Percentiles rank a stretch among this genome's conserved stretches.
These are phyloP conservation scores for Colletes latitarsis DNA, from an alignment of 1,140 invertebrate genomes.

Conservation along the genomic window DNA sequence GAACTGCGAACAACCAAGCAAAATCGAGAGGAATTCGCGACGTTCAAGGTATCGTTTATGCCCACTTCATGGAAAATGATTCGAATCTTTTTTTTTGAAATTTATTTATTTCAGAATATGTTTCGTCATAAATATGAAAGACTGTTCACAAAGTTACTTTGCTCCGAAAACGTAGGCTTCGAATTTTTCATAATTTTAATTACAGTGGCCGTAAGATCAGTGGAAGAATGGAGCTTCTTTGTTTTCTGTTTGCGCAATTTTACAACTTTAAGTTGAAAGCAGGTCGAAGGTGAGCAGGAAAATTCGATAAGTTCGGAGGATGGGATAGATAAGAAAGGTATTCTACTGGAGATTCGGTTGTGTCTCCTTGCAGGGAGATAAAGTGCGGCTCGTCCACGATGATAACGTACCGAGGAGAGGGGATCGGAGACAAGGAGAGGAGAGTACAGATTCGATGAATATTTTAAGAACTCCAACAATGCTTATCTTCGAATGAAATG, in stretches of 20 bases:
- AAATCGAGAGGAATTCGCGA: slow-evolving; percentile 18
- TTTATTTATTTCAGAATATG: no score
- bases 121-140: no score
- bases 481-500: slow-evolving; percentile 62
- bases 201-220: no score
- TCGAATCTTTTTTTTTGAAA: no score
- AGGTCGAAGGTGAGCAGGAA: slow-evolving; percentile 8
- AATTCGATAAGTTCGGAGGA: slow-evolving; percentile 24
- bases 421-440: not conserved
- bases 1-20: slow-evolving; percentile 22
- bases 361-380: slow-evolving; percentile 48
- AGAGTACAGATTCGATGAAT: slow-evolving; percentile 59
- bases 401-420: slow-evolving; percentile 40
- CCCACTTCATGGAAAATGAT: no score
- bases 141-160: no score
- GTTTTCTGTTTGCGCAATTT: not conserved
- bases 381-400: slow-evolving; percentile 41
- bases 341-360: slow-evolving; percentile 25
- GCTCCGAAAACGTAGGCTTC: no score
- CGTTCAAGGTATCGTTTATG: no score
- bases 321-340: slow-evolving; percentile 23
- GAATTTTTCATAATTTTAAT: no score
- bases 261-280: not conserved
- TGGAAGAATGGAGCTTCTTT: no score
- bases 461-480: slow-evolving; percentile 58